phyloP scores from a whole-genome alignment of 2,797 vertebrate species.

The Thaleichthys pacificus region DNA sequence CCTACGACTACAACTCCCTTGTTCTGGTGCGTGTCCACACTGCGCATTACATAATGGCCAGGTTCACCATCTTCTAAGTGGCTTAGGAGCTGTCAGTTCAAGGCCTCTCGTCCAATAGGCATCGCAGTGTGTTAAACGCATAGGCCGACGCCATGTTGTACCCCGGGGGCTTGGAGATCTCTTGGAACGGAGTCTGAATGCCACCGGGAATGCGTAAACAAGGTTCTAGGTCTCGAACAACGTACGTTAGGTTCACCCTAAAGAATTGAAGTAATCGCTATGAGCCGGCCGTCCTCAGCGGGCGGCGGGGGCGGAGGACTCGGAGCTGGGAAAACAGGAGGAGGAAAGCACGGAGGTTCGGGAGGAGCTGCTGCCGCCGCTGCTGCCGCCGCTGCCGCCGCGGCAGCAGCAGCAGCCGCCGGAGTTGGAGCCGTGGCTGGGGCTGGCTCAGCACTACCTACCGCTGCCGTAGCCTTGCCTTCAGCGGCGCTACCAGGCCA shows the following conservation, averaged over 20 bases:
- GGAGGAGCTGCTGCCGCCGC: slow-evolving; percentile 46
- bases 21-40: background rate
- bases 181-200: slow-evolving; percentile 48
- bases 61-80: slow-evolving; percentile 50
- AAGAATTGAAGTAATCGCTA: slow-evolving; percentile 51
- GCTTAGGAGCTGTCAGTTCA: slow-evolving; percentile 49
- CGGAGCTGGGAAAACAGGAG: slow-evolving; percentile 68
- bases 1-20: background rate
- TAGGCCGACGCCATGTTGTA: slow-evolving; percentile 73
- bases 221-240: slow-evolving; percentile 31
- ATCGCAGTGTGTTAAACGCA: slow-evolving; percentile 55
- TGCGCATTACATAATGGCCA: slow-evolving; percentile 13
- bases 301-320: slow-evolving; percentile 70
- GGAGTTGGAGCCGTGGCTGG: slow-evolving; percentile 61
- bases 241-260: slow-evolving; percentile 24
- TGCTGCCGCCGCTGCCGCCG: slow-evolving; percentile 41
- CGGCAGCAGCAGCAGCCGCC: slow-evolving; percentile 33
- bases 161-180: slow-evolving; percentile 53
- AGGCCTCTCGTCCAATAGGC: slow-evolving; percentile 43
- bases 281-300: slow-evolving; percentile 77
- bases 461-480: slow-evolving; percentile 56
- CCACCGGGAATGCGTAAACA: slow-evolving; percentile 31
- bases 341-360: slow-evolving; percentile 69
- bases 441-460: slow-evolving; percentile 43
- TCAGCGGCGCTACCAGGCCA: slow-evolving; percentile 53